phyloP scores from a whole-genome alignment of 1,140 invertebrate genomes.

The Drosophila miranda region DNA sequence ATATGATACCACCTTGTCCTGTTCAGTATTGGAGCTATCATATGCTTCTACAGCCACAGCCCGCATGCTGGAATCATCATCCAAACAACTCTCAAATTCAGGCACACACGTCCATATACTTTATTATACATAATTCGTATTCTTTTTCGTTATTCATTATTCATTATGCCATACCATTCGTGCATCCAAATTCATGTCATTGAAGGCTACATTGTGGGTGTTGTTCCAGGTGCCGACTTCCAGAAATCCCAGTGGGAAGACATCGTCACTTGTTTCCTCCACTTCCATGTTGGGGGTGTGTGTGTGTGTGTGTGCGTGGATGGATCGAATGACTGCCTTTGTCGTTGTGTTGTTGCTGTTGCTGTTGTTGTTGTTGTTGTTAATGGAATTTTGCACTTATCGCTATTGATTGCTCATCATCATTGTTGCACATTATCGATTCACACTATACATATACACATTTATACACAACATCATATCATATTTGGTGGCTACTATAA shows the following conservation, averaged over 20 bases:
- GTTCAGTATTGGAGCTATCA: no score
- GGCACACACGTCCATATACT: neutral
- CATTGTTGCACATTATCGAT: constrained; percentile 49
- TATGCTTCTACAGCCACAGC: no score
- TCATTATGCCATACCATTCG: constrained; percentile 85
- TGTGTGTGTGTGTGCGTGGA: neutral
- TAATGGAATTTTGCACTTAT: constrained; percentile 9
- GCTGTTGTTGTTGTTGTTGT: constrained; percentile 12
- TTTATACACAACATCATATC: neutral
- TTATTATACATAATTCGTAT: constrained; percentile 7
- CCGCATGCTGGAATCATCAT: no score
- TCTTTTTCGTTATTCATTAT: constrained; percentile 14
- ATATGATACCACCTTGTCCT: no score
- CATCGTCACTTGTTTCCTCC: constrained; percentile 62
- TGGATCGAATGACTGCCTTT: constrained; percentile 12
- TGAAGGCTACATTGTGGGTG: constrained; percentile 84
- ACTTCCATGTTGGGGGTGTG: constrained; percentile 41
- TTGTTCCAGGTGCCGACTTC: constrained; percentile 84
- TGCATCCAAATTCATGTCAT: constrained; percentile 91
- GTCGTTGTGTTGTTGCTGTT: constrained; percentile 20
- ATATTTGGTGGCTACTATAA: constrained; percentile 34
- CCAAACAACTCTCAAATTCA: no score
- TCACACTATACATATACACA: constrained; percentile 45
- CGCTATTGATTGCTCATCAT: constrained; percentile 31
- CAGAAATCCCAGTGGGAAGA: constrained; percentile 82